Base-by-base conservation (phyloP, 53 echinoderm and acorn worm genomes). In the Crossaster papposus region DNA sequence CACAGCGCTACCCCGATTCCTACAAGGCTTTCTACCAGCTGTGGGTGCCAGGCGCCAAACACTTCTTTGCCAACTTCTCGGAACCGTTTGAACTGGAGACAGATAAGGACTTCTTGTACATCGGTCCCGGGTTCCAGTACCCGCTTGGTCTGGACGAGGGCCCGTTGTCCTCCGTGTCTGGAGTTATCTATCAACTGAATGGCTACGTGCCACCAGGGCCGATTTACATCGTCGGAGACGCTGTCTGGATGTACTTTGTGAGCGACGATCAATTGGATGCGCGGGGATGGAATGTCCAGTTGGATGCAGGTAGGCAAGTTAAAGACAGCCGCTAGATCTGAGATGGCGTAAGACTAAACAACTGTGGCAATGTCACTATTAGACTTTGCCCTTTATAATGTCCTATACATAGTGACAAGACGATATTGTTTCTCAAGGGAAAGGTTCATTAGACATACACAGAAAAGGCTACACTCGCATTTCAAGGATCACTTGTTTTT, bases 81-180 rank as follows among this genome's bases (percentile, higher is more conserved):
- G 26, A 23, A 10, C 2, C 31, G 30, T 85, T 91, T 79, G 70
- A 26, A 30, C 58, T 91, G 15, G 79, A 91, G 64, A 20, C 35
- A 7, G 28, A 35, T 6, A 77, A 35, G 30, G 91, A 91, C 62
- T 62, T 13, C 71, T 68, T 91, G 32, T 91, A 85, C 44, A 14
- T 85, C 8, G 91, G 85, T 32, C 86, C 79, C 5, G 91, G 91
- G 14, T 85, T 85, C 51, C n/a, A 52, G 28, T 91, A 91, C 36
- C 84, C 86, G 6, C 35, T 38, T 64, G 55, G 30, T 38, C 65
- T 83, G 55, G 50, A 77, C 36, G 7, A 10, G 6, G 90, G 78
- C 14, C 63, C 89, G 20, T n/a, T 37, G 70, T 6, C 31, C 8
- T 65, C 79, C 4, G 17, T 77, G 1, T 30, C 68, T 3, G 68